Evolutionary conservation across 2,888 invertebrate genomes (phyloP), one percentile per base, ranked within the genome.

Genomic region (Philopedon plagiatum): DNA sequence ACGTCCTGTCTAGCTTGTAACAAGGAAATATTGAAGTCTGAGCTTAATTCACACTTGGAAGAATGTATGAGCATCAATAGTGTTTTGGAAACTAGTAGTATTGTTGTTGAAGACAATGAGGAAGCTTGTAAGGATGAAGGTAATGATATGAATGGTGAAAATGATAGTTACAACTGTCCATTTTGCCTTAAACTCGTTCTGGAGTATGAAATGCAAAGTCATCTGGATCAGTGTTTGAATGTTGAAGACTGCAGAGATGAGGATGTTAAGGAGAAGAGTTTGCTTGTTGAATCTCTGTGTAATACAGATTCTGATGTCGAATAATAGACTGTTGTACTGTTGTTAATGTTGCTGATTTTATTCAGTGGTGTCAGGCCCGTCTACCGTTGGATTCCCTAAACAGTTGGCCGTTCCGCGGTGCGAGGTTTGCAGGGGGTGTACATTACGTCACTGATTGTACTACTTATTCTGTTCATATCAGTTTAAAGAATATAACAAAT

Each of bases 181-280:
- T 87, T 90, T 79, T 92, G 92, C 78, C 86, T 89, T 78, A 75
- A 85, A 73, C 85, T 89, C 82, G 78, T 91, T 41, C 84, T 87
- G 76, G 85, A 87, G 77, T 78, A 74, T 23, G 83, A 86, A 23
- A 91, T 91, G 90, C 89, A 89, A 79, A 76, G 79, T 1, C 92
- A 92, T 85, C 87, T 92, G 62, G 89, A 91, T 82, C 54, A 73
- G 3, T 89, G 89, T 78, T 78, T 84, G 44, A 76, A 76, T 56
- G 73, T 21, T 46, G 73, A 65, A 62, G 75, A 78, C 67, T 26
- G 39, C 44, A 37, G 32, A 1, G 23, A 57, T 1, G 67, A 76
- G 8, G 18, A 54, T 13, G 13, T 29, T 2, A 32, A 34, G 11
- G 71, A 73, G 44, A 74, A 60, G 19, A 72, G 61, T 39, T 11